Evolutionary conservation across 2,888 invertebrate species (phyloP), one percentile per base, ranked within the genome.

Genomic region (Campoplex nolae): DNA sequence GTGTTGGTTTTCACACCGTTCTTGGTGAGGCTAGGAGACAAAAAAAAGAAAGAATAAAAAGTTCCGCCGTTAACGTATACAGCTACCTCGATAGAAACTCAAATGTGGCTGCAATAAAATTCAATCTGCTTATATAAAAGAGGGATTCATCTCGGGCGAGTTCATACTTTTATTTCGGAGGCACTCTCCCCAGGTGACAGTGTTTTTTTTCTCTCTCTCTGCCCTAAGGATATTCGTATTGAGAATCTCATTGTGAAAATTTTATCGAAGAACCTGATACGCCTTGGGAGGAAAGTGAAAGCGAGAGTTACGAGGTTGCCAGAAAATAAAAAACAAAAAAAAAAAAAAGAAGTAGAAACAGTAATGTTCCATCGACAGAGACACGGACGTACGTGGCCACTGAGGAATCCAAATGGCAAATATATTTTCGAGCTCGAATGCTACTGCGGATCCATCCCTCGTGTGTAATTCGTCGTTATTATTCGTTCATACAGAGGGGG

Each of bases 401-500:
- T 48, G 82, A 86, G 88, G 88, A 89, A 87, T 91, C 88, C 85
- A 88, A 90, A 91, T 90, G 89, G 90, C 62, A 85, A 87, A 90
- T 88, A 90, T 90, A 90, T 91, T 91, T 90, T 88, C 90, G 89
- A 86, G 89, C 86, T 86, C 58, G 77, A 67, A 79, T n/a, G 74
- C 11, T 28, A 82, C 84, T 83, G 51, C 45, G 81, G 88, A 83
- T 86, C 16, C 75, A 78, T 82, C 83, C 83, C 85, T 83, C 74
- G 88, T 76, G 89, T 84, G 90, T 92, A 91, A 93, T 93, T 93
- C 92, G 91, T 91, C 90, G 92, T 93, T 93, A 93, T 92, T 92
- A 93, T 93, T 93, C 93, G 92, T 92, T 92, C 91, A 90, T 91
- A 91, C 85, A 84, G n/a, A 48, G 35, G 32, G 48, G n/a, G 32